Evolutionary conservation across 2,888 invertebrate genomes (phyloP).

Genomic region (Abrostola triplasia): DNA sequence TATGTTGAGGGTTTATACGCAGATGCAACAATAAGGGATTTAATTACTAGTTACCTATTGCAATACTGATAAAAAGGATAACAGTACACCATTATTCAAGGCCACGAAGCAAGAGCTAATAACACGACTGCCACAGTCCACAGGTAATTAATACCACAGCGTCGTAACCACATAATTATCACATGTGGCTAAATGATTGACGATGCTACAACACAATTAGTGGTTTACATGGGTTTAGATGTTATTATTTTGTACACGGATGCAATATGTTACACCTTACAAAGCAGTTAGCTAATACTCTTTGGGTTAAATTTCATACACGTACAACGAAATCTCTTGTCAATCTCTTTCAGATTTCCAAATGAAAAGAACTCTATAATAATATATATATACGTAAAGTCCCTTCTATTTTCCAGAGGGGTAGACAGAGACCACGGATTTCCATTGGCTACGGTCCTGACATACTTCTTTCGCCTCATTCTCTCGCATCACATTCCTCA

Average conservation of each 20-base stretch:
- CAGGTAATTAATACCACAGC: slow-evolving; percentile 35
- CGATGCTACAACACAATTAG: slow-evolving; percentile 26
- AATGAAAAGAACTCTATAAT: too few relatives aligned
- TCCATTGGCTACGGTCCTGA: too few relatives aligned
- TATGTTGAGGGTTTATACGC: background rate
- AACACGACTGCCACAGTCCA: slow-evolving; percentile 12
- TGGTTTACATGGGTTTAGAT: slow-evolving; percentile 21
- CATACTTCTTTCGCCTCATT: too few relatives aligned
- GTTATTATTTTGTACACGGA: slow-evolving; percentile 28
- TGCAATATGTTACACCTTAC: slow-evolving; percentile 10
- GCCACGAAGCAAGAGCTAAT: slow-evolving; percentile 26
- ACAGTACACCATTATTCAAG: slow-evolving; percentile 43
- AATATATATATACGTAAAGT: too few relatives aligned
- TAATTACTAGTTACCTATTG: too few relatives aligned
- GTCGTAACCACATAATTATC: slow-evolving; percentile 38
- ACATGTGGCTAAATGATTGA: slow-evolving; percentile 41
- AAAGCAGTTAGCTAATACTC: background rate
- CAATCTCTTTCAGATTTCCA: too few relatives aligned
- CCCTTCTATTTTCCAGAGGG: too few relatives aligned
- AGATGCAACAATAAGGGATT: background rate
- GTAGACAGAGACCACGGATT: too few relatives aligned
- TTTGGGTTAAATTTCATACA: background rate
- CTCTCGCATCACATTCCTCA: too few relatives aligned
- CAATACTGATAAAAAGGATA: background rate
- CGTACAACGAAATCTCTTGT: too few relatives aligned